Conservation (phyloP, 2,888 invertebrate species). For the Lordiphosa andalusiaca region DNA sequence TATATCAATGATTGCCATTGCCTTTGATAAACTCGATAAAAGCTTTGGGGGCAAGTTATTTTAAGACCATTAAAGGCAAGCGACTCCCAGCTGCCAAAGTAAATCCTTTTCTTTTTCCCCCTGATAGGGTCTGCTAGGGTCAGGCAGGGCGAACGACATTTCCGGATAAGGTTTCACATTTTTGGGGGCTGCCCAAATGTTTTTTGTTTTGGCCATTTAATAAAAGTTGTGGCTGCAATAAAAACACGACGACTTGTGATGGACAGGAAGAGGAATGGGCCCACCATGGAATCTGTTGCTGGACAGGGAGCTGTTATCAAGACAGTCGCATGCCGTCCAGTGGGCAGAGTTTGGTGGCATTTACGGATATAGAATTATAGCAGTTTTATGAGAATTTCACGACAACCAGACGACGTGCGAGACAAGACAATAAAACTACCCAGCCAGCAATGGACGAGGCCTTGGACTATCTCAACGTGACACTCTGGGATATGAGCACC, state of each 20-base stretch:
- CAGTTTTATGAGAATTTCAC: conserved; percentile 59
- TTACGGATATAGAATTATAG: conserved; percentile 63
- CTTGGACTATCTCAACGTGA: conserved; percentile 48
- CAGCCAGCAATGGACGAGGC: conserved; percentile 24
- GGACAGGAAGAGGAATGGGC: neutral
- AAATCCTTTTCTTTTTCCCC: conserved; percentile 40
- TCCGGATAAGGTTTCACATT: conserved; percentile 55
- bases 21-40: conserved; percentile 65
- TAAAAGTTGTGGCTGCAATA: conserved; percentile 71
- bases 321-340: conserved; percentile 35
- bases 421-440: conserved; percentile 60
- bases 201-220: conserved; percentile 54
- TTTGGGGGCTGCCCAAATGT: conserved; percentile 18
- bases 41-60: conserved; percentile 51
- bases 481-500: conserved; percentile 17
- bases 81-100: conserved; percentile 18
- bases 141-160: conserved; percentile 51
- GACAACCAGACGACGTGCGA: conserved; percentile 37
- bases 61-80: conserved; percentile 61
- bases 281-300: conserved; percentile 55
- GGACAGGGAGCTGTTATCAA: conserved; percentile 50
- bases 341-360: conserved; percentile 21
- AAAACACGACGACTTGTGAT: conserved; percentile 35
- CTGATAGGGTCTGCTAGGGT: conserved; percentile 3
- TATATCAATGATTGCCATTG: conserved; percentile 63